Conservation (phyloP, 2,797 vertebrate genomes). For the Notolabrus celidotus region DNA sequence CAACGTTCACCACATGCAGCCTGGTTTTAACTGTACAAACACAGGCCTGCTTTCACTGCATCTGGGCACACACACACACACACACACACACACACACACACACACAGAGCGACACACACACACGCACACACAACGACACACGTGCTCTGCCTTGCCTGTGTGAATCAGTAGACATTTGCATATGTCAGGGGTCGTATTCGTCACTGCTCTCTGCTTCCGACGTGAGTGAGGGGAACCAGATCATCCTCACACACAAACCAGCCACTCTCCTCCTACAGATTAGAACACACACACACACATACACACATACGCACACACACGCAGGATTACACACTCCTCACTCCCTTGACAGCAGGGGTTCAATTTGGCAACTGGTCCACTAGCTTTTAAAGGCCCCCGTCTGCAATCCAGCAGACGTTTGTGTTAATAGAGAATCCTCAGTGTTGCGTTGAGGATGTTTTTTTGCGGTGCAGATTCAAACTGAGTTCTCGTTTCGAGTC, state of each 20-base stretch:
- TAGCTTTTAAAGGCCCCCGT: conserved; percentile 52
- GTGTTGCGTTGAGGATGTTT: not conserved
- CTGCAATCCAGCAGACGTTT: conserved; percentile 20
- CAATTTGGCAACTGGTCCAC: conserved; percentile 50
- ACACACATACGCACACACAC: conserved; percentile 8
- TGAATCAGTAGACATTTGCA: conserved; percentile 78
- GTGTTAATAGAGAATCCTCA: not conserved
- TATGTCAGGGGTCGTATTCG: conserved; percentile 76
- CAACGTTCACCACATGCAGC: conserved; percentile 30
- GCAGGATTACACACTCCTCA: conserved; percentile 23
- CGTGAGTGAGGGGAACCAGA: conserved; percentile 65
- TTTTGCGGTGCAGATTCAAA: conserved; percentile 6
- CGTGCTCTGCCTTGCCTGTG: conserved; percentile 32
- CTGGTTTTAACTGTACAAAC: conserved; percentile 33
- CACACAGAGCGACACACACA: not conserved
- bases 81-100: conserved; percentile 3
- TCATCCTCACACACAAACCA: conserved; percentile 58
- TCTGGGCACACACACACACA: conserved; percentile 18
- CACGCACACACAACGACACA: not conserved
- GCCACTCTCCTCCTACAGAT: conserved; percentile 42
- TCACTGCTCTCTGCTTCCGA: conserved; percentile 63
- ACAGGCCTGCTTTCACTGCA: conserved; percentile 10
- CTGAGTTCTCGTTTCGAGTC: conserved; percentile 1
- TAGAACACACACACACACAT: conserved; percentile 20
- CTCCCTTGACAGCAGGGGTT: conserved; percentile 52